Base-by-base conservation (phyloP, 2,888 invertebrate genomes). In the Seira musarum region DNA sequence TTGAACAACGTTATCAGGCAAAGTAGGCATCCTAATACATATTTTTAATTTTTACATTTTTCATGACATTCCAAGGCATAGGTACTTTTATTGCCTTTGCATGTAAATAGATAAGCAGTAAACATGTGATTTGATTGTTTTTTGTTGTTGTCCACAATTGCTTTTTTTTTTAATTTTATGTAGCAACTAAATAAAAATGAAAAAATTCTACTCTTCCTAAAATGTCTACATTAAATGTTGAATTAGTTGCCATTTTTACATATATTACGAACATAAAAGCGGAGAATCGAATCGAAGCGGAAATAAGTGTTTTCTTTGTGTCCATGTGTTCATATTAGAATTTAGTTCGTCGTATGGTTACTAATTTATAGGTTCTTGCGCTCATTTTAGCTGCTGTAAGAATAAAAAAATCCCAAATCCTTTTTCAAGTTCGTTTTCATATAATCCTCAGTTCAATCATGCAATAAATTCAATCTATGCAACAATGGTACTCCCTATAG, bases 161-260 rank as follows among this genome's bases (percentile, higher is more conserved):
- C n/a, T n/a, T n/a, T n/a, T n/a, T n/a, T n/a, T n/a, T n/a, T n/a
- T n/a, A n/a, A n/a, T n/a, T n/a, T n/a, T n/a, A n/a, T n/a, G n/a
- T n/a, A n/a, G n/a, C n/a, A n/a, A n/a, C n/a, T n/a, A n/a, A n/a
- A n/a, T n/a, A n/a, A n/a, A n/a, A n/a, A n/a, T n/a, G n/a, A n/a
- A n/a, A n/a, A n/a, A n/a, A n/a, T n/a, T n/a, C n/a, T n/a, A n/a
- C n/a, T n/a, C n/a, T n/a, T n/a, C n/a, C n/a, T n/a, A 40, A 67
- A 69, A 61, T 63, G 6, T 53, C 8, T 46, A 5, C 63, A 76
- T 76, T 74, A 64, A 76, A 61, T 25, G 69, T 63, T 68, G 63
- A 76, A 69, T 76, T 76, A 76, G 69, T 76, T 69, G 76, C 61
- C 69, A 30, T 76, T 76, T 69, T 74, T 74, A 67, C 66, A 67